These are phyloP conservation scores for Polydrusus cervinus DNA, from an alignment of 2,888 invertebrate species.

Conservation along the genomic window DNA sequence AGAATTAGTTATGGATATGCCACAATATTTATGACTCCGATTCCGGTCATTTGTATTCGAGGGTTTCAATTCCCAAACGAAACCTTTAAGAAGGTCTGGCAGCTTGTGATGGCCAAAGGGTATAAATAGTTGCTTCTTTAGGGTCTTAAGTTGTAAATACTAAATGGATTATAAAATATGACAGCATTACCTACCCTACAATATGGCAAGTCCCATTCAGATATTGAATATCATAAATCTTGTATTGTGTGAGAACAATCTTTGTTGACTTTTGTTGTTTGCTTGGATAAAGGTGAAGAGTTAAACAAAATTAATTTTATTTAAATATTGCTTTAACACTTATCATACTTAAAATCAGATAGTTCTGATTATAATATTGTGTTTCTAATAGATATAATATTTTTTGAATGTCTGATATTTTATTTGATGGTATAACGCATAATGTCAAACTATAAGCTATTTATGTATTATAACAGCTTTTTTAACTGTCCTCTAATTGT, in stretches of 20 bases:
- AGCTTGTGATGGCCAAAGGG: constrained; percentile 35
- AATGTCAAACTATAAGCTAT: too few relatives aligned
- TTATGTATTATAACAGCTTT: too few relatives aligned
- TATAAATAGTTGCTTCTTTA: constrained; percentile 48
- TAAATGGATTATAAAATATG: constrained; percentile 14
- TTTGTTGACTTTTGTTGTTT: constrained; percentile 4
- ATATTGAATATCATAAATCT: background rate
- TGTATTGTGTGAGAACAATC: background rate
- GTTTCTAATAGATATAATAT: too few relatives aligned
- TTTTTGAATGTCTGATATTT: too few relatives aligned
- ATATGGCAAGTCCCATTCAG: constrained; percentile 5
- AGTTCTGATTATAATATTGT: too few relatives aligned
- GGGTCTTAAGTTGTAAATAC: constrained; percentile 37
- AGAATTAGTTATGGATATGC: too few relatives aligned
- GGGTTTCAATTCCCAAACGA: constrained; percentile 36
- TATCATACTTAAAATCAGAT: too few relatives aligned
- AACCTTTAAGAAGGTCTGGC: constrained; percentile 34
- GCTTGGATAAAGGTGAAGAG: background rate
- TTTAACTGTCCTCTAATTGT: too few relatives aligned
- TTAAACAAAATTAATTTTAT: background rate
- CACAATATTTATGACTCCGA: too few relatives aligned
- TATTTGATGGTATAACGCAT: too few relatives aligned
- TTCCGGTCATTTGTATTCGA: too few relatives aligned
- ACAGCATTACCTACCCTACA: constrained; percentile 3
- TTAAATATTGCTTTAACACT: background rate